These are phyloP conservation scores for Echeneis naucrates DNA, from an alignment of 2,797 vertebrate genomes.

Conservation along the genomic window DNA sequence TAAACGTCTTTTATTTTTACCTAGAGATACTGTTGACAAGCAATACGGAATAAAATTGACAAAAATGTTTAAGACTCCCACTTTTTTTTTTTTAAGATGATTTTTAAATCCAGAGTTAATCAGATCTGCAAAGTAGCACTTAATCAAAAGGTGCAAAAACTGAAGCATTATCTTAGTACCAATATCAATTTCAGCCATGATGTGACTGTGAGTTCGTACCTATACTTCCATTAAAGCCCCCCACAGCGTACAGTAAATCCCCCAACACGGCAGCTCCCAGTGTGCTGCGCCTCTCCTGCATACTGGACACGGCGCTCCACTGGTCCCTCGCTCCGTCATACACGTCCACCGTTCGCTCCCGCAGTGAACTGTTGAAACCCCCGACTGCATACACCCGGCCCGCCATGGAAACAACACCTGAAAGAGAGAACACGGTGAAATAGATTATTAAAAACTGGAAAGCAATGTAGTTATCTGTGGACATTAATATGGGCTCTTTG, in stretches of 20 bases:
- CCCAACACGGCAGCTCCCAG: slow-evolving; percentile 93
- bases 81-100: accelerated
- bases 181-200: not conserved
- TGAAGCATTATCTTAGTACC: not conserved
- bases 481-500: too few species aligned
- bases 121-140: not conserved
- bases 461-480: not conserved
- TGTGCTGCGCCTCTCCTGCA: slow-evolving; percentile 96
- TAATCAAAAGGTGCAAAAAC: not conserved
- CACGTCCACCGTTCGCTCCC: slow-evolving; percentile 93
- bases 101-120: not conserved
- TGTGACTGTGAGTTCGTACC: slow-evolving; percentile 77
- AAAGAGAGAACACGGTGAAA: not conserved
- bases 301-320: slow-evolving; percentile 93
- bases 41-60: not conserved
- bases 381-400: slow-evolving; percentile 93
- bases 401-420: slow-evolving; percentile 94
- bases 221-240: slow-evolving; percentile 96
- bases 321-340: slow-evolving; percentile 92
- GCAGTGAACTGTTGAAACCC: slow-evolving; percentile 94
- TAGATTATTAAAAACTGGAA: not conserved
- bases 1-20: not conserved
- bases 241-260: slow-evolving; percentile 93
- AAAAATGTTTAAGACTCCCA: too few species aligned
- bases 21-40: not conserved